A percentile compares a stretch with the other conserved stretches of the same genome.
phyloP scores from a whole-genome alignment of 53 echinoderm and acorn worm species.

The Patiria pectinifera region DNA sequence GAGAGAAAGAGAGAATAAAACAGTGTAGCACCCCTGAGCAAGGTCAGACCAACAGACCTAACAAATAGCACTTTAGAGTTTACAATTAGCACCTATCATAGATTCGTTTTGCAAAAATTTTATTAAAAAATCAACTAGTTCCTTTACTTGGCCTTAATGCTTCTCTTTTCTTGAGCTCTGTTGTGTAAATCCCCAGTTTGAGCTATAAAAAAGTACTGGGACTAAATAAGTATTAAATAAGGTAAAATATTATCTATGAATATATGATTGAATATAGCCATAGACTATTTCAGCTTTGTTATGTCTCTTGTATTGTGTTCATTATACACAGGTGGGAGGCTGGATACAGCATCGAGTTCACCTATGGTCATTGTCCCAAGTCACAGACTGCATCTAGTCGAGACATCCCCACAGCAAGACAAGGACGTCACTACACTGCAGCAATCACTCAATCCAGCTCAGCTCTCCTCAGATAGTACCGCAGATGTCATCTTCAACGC shows the following conservation, averaged over 20 bases:
- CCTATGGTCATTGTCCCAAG: conserved; percentile 41
- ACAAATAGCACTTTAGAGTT: neutral
- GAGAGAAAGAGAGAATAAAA: conserved; percentile 46
- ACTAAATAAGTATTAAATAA: too few relatives aligned
- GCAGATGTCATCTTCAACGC: conserved; percentile 33
- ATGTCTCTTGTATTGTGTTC: neutral
- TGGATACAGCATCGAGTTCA: conserved; percentile 10
- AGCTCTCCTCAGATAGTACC: neutral
- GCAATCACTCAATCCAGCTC: neutral
- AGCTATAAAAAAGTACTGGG: too few relatives aligned
- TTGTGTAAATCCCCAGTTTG: too few relatives aligned
- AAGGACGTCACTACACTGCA: neutral
- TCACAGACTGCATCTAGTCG: conserved; percentile 12
- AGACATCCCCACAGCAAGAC: conserved; percentile 40
- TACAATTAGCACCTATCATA: neutral
- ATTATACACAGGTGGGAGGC: neutral
- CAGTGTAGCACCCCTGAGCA: conserved; percentile 19
- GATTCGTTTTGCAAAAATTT: too few relatives aligned
- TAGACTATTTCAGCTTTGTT: neutral
- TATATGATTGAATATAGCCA: too few relatives aligned
- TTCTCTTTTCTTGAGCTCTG: too few relatives aligned
- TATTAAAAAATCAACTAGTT: too few relatives aligned
- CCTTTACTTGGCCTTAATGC: too few relatives aligned
- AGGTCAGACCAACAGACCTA: neutral
- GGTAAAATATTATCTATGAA: too few relatives aligned